A percentile compares a stretch with the other conserved stretches of the same genome.
Conservation (phyloP, 2,888 invertebrate species). For the Pyrrhosoma nymphula region DNA sequence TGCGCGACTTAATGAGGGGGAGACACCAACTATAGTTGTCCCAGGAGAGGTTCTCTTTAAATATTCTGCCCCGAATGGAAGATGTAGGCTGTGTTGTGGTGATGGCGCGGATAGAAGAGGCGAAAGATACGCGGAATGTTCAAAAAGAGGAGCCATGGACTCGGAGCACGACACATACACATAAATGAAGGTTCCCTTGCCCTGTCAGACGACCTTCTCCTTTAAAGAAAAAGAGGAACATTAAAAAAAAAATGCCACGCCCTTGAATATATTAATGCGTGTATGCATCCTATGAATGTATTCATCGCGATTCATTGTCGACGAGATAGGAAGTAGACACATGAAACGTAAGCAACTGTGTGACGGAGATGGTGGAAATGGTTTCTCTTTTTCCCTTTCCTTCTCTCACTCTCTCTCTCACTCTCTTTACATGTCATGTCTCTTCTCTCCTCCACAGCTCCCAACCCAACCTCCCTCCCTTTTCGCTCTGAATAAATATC, state of each 20-base stretch:
- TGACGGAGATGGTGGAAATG: neutral
- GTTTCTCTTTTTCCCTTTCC: neutral
- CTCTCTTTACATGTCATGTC: neutral
- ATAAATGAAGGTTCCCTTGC: neutral
- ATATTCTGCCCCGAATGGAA: neutral
- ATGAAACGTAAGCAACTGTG: neutral
- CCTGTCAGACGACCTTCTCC: neutral
- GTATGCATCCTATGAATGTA: constrained; percentile 16
- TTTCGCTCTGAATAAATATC: constrained; percentile 55
- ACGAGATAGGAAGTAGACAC: neutral
- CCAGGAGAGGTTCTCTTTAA: neutral
- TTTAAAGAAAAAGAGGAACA: no score
- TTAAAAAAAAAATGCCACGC: neutral
- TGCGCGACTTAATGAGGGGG: neutral
- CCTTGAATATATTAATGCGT: constrained; percentile 24
- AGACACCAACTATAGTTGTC: neutral
- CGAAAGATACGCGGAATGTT: neutral
- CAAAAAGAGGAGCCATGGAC: neutral
- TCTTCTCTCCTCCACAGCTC: neutral
- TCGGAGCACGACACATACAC: neutral
- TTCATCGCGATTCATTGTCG: constrained; percentile 20
- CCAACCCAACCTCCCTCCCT: neutral
- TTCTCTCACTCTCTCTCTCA: neutral
- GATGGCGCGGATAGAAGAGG: neutral
- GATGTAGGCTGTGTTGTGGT: neutral